These are phyloP conservation scores for Nomia melanderi DNA, from an alignment of 1,140 invertebrate species.

Conservation along the genomic window DNA sequence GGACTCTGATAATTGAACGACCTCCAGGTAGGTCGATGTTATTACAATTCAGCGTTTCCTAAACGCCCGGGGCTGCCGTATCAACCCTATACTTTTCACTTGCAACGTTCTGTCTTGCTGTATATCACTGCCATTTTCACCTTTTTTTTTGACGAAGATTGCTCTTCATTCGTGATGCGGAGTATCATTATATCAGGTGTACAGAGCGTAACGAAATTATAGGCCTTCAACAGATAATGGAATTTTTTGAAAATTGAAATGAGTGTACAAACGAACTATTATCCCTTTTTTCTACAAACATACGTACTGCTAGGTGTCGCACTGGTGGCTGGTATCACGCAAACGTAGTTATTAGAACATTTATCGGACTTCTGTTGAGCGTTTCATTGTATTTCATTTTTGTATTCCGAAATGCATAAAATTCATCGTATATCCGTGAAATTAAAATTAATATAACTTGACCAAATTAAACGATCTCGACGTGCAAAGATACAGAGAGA, in stretches of 20 bases:
- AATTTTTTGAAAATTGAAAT: not conserved
- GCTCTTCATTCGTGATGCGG: not conserved
- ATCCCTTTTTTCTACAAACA: too few relatives aligned
- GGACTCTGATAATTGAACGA: conserved; percentile 1
- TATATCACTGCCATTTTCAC: not conserved
- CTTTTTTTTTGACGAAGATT: not conserved
- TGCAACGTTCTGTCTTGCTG: not conserved
- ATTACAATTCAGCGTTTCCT: not conserved
- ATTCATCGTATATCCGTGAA: too few relatives aligned
- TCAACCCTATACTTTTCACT: not conserved
- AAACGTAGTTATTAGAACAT: too few relatives aligned
- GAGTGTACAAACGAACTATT: not conserved
- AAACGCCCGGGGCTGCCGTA: not conserved
- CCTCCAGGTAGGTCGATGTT: not conserved
- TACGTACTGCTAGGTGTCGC: too few relatives aligned
- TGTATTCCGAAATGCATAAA: too few relatives aligned
- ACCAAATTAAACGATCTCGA: too few relatives aligned
- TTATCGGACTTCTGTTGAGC: too few relatives aligned
- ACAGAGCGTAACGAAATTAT: not conserved
- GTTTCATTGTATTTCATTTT: too few relatives aligned
- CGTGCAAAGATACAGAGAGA: too few relatives aligned
- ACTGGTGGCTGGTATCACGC: too few relatives aligned
- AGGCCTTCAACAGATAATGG: not conserved
- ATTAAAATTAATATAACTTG: too few relatives aligned
- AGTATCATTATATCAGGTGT: not conserved